Conservation (phyloP, 2,113 vertebrate species). For the Vanacampus margaritifer region DNA sequence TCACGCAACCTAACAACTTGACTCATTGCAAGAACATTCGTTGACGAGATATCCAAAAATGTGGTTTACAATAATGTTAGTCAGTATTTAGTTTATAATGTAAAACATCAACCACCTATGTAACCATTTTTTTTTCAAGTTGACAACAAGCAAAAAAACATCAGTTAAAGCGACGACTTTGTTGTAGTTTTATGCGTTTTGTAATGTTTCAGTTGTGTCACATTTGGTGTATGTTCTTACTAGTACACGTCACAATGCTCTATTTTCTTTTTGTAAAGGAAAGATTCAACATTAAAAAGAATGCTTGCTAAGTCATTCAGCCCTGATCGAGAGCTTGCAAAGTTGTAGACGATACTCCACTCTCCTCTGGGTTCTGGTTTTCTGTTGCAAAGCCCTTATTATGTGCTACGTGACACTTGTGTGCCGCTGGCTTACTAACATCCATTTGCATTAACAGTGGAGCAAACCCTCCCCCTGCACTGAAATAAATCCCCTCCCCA, state of each 20-base stretch:
- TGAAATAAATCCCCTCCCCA: constrained; percentile 1
- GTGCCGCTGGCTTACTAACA: constrained; percentile 33
- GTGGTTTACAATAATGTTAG: neutral
- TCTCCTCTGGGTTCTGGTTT: constrained; percentile 54
- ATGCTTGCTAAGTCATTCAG: neutral
- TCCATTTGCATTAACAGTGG: constrained; percentile 44
- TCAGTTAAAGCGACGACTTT: neutral
- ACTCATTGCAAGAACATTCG: neutral
- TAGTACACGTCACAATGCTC: no score
- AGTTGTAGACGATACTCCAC: constrained; percentile 31
- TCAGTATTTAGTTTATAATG: neutral
- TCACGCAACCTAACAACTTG: neutral
- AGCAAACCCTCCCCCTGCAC: constrained; percentile 7
- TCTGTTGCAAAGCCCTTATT: constrained; percentile 54
- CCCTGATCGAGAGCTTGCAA: neutral
- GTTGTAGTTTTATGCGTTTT: neutral
- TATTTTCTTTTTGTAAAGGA: neutral
- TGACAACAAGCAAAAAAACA: neutral
- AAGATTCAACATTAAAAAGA: neutral
- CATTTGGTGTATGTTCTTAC: neutral
- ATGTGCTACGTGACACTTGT: constrained; percentile 61
- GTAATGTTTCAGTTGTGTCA: neutral
- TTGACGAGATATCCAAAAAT: neutral
- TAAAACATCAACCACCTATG: neutral
- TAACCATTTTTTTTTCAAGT: neutral